Conservation (phyloP, 2,888 invertebrate species). For the Orthonevra nobilis region DNA sequence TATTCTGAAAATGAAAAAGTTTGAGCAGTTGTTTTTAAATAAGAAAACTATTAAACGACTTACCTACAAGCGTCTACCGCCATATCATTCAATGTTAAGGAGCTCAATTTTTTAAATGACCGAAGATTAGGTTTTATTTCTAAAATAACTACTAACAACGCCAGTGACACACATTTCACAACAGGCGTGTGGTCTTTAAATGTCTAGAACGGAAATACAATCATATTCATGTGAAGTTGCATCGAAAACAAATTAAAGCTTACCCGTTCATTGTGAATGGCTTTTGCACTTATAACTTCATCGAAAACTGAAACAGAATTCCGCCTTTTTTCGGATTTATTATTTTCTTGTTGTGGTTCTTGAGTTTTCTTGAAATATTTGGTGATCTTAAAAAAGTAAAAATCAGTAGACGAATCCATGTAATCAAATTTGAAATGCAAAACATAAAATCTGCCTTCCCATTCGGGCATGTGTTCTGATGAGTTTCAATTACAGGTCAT, state of each 20-base stretch:
- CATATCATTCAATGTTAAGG: conserved; percentile 65
- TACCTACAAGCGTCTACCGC: conserved; percentile 72
- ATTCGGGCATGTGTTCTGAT: no score
- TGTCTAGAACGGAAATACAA: no score
- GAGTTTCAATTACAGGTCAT: no score
- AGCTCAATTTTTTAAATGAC: conserved; percentile 72
- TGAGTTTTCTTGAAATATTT: conserved; percentile 28
- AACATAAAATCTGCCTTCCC: no score
- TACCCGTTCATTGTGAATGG: conserved; percentile 60
- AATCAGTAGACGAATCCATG: not conserved
- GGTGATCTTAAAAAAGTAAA: conserved; percentile 12
- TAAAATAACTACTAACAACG: conserved; percentile 74
- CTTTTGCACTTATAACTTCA: conserved; percentile 72
- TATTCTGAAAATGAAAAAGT: conserved; percentile 55
- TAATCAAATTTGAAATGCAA: not conserved
- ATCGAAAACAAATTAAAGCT: conserved; percentile 2
- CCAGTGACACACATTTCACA: conserved; percentile 76
- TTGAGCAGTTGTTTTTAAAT: not conserved
- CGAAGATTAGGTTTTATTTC: conserved; percentile 72
- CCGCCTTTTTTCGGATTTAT: conserved; percentile 71
- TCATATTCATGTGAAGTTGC: no score
- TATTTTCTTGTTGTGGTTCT: not conserved
- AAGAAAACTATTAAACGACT: not conserved
- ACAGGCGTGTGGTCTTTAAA: conserved; percentile 73
- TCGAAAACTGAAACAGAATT: conserved; percentile 79